Conservation (phyloP, 2,888 invertebrate genomes). For the Drosophila buzzatii region DNA sequence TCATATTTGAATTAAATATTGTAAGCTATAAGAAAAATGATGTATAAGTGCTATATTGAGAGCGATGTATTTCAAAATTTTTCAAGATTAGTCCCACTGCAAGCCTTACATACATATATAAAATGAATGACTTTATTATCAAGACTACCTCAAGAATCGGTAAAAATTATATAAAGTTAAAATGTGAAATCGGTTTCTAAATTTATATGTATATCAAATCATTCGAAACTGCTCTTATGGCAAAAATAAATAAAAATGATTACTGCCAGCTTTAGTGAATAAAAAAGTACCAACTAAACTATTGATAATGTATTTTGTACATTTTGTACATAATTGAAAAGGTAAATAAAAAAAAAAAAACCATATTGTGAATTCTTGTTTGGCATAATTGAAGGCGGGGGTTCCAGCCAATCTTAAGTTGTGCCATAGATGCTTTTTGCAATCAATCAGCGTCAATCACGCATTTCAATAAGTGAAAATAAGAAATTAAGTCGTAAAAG, state of each 20-base stretch:
- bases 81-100: conserved; percentile 41
- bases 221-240: conserved; percentile 52
- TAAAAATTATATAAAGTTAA: conserved; percentile 38
- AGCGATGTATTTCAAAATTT: conserved; percentile 53
- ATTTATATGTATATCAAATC: conserved; percentile 12
- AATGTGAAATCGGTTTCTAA: conserved; percentile 50
- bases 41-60: conserved; percentile 36
- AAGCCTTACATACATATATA: conserved; percentile 67
- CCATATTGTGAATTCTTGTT: not conserved
- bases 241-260: conserved; percentile 28
- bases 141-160: conserved; percentile 65
- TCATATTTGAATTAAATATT: conserved; percentile 6
- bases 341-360: conserved; percentile 29
- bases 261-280: conserved; percentile 73
- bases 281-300: conserved; percentile 33
- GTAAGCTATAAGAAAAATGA: conserved; percentile 21
- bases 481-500: not conserved
- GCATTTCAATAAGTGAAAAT: not conserved
- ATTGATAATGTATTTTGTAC: conserved; percentile 54
- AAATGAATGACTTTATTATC: conserved; percentile 37
- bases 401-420: not conserved
- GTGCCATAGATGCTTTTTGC: not conserved
- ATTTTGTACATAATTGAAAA: conserved; percentile 45
- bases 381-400: not conserved
- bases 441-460: not conserved